A percentile compares a stretch with the other conserved stretches of the same genome.
phyloP scores from a whole-genome alignment of 2,888 invertebrate genomes.

The Lamproptera curius region DNA sequence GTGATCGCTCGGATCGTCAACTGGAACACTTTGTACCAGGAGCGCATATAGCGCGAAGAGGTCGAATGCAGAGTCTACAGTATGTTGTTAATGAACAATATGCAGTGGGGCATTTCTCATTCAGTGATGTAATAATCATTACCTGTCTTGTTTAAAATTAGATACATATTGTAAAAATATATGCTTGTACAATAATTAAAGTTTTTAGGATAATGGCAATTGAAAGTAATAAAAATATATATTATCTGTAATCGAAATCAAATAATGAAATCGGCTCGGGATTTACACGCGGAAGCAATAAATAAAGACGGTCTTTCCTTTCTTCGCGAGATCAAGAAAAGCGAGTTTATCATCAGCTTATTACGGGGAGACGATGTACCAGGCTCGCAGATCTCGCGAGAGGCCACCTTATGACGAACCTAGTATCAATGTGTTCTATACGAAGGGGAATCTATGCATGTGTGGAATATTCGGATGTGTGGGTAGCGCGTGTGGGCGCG shows the following conservation, averaged over 20 bases:
- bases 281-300: slow-evolving; percentile 20
- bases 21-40: slow-evolving; percentile 73
- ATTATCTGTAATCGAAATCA: too few relatives aligned
- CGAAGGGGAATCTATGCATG: slow-evolving; percentile 37
- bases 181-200: too few relatives aligned
- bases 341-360: slow-evolving; percentile 74
- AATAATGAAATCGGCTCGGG: too few relatives aligned
- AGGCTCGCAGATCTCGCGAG: slow-evolving; percentile 63
- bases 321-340: slow-evolving; percentile 64
- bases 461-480: slow-evolving; percentile 41
- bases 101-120: background rate
- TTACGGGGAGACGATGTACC: slow-evolving; percentile 71
- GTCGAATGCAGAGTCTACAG: slow-evolving; percentile 15
- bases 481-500: slow-evolving; percentile 59
- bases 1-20: slow-evolving; percentile 69
- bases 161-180: too few relatives aligned
- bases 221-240: too few relatives aligned
- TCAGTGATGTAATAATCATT: too few relatives aligned
- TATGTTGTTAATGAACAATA: background rate
- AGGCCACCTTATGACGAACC: slow-evolving; percentile 63
- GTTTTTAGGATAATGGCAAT: too few relatives aligned
- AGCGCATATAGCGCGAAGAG: slow-evolving; percentile 43
- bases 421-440: slow-evolving; percentile 46
- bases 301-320: slow-evolving; percentile 49
- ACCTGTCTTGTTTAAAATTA: too few relatives aligned